Base-by-base conservation (phyloP, 2,888 invertebrate genomes). In the Vesta saturnalis region DNA sequence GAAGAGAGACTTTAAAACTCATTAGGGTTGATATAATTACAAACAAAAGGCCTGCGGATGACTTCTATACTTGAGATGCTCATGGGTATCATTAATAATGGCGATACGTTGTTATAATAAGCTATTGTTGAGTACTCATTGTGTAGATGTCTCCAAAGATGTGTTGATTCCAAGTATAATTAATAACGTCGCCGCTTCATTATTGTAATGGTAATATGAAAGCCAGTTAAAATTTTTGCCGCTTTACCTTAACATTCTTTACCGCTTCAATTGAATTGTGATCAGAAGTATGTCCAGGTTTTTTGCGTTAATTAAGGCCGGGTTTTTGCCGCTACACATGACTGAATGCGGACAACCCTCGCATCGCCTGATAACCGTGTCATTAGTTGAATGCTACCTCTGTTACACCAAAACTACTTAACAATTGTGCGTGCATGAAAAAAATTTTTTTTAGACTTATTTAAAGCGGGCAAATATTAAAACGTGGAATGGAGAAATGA, bases 251-350 rank as follows among this genome's bases (percentile, higher is more conserved):
- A 70, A 61, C 67, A 72, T 71, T 72, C 69, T 71, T 69, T 23
- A 39, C 74, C 72, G 74, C 73, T 66, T 59, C 69, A 43, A 19
- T 21, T 18, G n/a, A 23, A 68, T 52, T 54, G 35, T 66, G 67
- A 55, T 15, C 57, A 56, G 73, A 61, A 70, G 72, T 72, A 70
- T 63, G 69, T 70, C 72, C 73, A 70, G 71, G 79, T 81, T 83
- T 83, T 83, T 83, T 83, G 82, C 79, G 78, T 83, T 83, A 82
- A 83, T 83, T 83, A 83, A 82, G 82, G 79, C 80, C 82, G 78
- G 77, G 80, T 83, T 83, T 83, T 83, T 83, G 82, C 78, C 74
- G 77, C 77, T 75, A 77, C 80, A 80, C 81, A 81, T 80, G 81
- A 81, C 79, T 79, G 79, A 81, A 78, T 79, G 80, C 78, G 80